phyloP scores from a whole-genome alignment of 2,888 invertebrate species.

The Thereva unica region DNA sequence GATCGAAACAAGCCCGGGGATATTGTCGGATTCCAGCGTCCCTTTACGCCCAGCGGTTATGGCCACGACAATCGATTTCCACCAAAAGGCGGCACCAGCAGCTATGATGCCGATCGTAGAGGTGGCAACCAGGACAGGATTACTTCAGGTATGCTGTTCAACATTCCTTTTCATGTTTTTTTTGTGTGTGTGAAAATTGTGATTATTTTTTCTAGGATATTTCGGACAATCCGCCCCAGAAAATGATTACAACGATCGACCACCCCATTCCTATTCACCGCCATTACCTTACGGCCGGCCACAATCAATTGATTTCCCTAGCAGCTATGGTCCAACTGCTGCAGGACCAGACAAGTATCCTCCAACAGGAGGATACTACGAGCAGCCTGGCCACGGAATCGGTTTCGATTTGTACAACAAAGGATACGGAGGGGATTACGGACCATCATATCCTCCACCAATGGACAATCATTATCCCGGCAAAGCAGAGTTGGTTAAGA shows the following conservation, averaged over 20 bases:
- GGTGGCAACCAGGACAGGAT: conserved; percentile 10
- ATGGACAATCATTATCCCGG: conserved; percentile 25
- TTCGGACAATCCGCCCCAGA: conserved; percentile 4
- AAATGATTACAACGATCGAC: background rate
- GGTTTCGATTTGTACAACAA: conserved; percentile 39
- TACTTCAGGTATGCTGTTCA: conserved; percentile 6
- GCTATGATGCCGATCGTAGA: background rate
- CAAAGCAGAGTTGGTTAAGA: conserved; percentile 59
- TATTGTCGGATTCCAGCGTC: conserved; percentile 9
- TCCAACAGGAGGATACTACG: conserved; percentile 17
- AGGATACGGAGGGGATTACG: conserved; percentile 41
- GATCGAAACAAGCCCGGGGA: conserved; percentile 20
- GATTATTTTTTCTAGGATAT: conserved; percentile 15
- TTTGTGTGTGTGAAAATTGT: conserved; percentile 3
- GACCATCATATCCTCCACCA: conserved; percentile 21
- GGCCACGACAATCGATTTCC: conserved; percentile 16
- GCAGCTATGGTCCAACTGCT: conserved; percentile 37
- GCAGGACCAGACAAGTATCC: background rate
- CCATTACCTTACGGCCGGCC: conserved; percentile 44
- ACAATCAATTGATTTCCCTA: conserved; percentile 44
- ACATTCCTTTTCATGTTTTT: conserved; percentile 4
- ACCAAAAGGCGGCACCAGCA: conserved; percentile 5
- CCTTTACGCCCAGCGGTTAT: conserved; percentile 3
- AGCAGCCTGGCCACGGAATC: conserved; percentile 19
- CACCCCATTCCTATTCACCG: background rate